Evolutionary conservation across 1,140 invertebrate species (phyloP).

Genomic region (Pomacea maculata): DNA sequence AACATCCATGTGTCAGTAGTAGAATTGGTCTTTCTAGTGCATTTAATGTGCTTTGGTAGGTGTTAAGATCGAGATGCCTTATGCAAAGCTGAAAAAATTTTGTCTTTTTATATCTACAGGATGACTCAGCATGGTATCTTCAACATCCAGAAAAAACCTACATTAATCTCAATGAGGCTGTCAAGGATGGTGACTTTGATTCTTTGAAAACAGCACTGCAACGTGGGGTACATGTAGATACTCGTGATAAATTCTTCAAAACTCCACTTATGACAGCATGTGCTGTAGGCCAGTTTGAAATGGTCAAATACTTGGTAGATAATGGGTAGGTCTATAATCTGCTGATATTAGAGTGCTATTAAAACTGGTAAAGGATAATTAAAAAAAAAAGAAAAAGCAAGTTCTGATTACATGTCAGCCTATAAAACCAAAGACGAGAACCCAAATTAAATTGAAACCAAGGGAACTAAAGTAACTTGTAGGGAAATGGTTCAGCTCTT

Average conservation of each 20-base stretch:
- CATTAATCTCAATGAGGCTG: conserved; percentile 64
- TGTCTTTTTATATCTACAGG: conserved; percentile 33
- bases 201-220: conserved; percentile 59
- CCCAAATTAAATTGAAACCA: too few species aligned
- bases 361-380: too few species aligned
- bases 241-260: conserved; percentile 65
- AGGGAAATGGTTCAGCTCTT: too few species aligned
- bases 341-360: not conserved
- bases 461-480: too few species aligned
- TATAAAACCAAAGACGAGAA: too few species aligned
- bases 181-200: conserved; percentile 59
- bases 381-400: too few species aligned
- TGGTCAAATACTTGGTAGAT: conserved; percentile 62
- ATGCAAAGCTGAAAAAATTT: not conserved
- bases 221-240: conserved; percentile 60
- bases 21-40: too few species aligned
- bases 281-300: conserved; percentile 56
- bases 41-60: too few species aligned
- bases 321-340: conserved; percentile 53
- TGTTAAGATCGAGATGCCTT: too few species aligned
- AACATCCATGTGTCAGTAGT: too few species aligned
- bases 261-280: conserved; percentile 66
- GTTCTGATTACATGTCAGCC: too few species aligned
- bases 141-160: conserved; percentile 61
- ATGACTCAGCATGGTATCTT: conserved; percentile 66